Base-by-base conservation (phyloP, 2,113 vertebrate genomes). In the Cyanistes caeruleus region DNA sequence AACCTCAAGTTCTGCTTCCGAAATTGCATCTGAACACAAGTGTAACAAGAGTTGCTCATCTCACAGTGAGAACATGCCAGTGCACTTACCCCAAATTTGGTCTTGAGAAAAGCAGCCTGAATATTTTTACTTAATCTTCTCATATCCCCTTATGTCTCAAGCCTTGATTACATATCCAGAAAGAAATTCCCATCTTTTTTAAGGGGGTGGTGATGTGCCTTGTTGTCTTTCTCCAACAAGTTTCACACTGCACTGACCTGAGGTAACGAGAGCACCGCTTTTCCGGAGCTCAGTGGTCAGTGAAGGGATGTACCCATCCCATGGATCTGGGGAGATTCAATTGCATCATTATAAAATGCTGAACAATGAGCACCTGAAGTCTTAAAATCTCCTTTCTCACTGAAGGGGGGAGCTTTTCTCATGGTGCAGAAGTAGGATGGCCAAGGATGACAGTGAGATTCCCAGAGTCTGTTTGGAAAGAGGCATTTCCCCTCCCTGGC, bases 41-140 rank as follows among this genome's bases (percentile, higher is more conserved):
- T 31, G 41, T 93, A 84, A 86, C 0, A 0, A 72, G 33, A 90
- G 93, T 41, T 92, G 83, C 88, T 96, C 79, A 86, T 91, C 85
- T 94, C 79, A 15, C 67, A 68, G 90, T 35, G 59, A 84, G 84
- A 91, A 89, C 51, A 67, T 11, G 59, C 68, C 64, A n/a, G 56
- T 80, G 59, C 48, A 53, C 64, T 90, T 92, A 60, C 33, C 55
- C 4, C 4, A 86, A 37, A 84, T 90, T 90, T 84, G 76, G 72
- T 90, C 68, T 84, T 84, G 35, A 92, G 83, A 77, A 93, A 93
- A 88, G 76, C 65, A 75, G 73, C 33, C 73, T 73, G 90, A 89
- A 87, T 94, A 62, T 94, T 94, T 39, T 93, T 82, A 86, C 85
- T 92, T 88, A 78, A 78, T 95, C 55, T 33, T 84, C 64, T 93